Conservation (phyloP, 1,140 invertebrate genomes). For the Diorhabda elongata region DNA sequence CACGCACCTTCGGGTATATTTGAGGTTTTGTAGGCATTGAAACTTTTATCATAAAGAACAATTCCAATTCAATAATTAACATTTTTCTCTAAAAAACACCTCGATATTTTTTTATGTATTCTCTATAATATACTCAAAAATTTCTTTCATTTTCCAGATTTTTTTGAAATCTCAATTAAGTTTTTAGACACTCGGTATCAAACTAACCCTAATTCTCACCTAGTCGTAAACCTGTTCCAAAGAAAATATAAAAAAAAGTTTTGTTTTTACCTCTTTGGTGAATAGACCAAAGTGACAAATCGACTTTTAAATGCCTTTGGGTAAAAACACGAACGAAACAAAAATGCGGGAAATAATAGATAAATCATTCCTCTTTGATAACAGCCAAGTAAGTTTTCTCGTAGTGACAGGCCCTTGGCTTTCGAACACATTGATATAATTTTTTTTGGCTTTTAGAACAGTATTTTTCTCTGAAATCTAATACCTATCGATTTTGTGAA, state of each 20-base stretch:
- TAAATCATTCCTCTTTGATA: constrained; percentile 10
- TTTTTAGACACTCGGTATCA: too few species aligned
- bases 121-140: too few species aligned
- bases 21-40: too few species aligned
- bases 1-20: too few species aligned
- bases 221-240: too few species aligned
- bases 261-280: constrained; percentile 5
- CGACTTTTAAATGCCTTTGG: constrained; percentile 14
- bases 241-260: background rate
- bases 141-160: too few species aligned
- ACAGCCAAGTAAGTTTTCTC: constrained; percentile 5
- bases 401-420: constrained; percentile 1
- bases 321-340: constrained; percentile 9
- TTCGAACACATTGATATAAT: constrained; percentile 1
- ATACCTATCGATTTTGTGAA: background rate
- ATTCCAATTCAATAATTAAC: too few species aligned
- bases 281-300: constrained; percentile 13
- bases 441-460: background rate
- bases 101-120: too few species aligned
- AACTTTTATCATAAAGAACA: too few species aligned
- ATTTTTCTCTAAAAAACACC: too few species aligned
- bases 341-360: constrained; percentile 7
- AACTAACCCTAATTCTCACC: too few species aligned
- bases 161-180: too few species aligned
- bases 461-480: background rate